Percentiles rank a stretch among this genome's conserved stretches.
Evolutionary conservation across 2,888 invertebrate species (phyloP).

Genomic region (Pogonocherus hispidulus): DNA sequence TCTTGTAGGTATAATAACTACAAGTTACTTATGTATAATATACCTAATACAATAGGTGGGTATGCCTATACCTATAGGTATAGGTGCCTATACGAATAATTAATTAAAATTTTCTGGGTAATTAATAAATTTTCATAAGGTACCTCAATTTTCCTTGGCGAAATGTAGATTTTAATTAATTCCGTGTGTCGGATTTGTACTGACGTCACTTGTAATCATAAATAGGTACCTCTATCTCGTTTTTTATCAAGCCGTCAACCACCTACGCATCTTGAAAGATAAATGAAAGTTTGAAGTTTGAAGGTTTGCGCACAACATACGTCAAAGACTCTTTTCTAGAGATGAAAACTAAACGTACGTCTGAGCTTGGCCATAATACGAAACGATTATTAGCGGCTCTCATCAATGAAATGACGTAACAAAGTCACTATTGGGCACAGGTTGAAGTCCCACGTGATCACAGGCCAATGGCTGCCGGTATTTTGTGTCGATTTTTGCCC

Average conservation of each 20-base stretch:
- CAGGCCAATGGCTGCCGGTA: slow-evolving; percentile 60
- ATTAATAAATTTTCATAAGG: neutral
- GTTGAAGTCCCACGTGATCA: slow-evolving; percentile 66
- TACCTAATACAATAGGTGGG: too few species aligned
- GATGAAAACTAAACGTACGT: slow-evolving; percentile 17
- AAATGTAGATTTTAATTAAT: neutral
- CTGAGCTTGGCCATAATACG: slow-evolving; percentile 14
- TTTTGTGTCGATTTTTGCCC: slow-evolving; percentile 55
- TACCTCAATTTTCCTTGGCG: neutral
- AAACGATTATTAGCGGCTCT: slow-evolving; percentile 24
- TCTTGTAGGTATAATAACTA: too few species aligned
- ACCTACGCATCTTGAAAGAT: slow-evolving; percentile 39
- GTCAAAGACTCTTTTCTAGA: slow-evolving; percentile 8
- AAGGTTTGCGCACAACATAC: slow-evolving; percentile 16
- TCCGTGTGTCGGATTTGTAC: slow-evolving; percentile 47
- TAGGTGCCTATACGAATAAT: too few species aligned
- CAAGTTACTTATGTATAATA: too few species aligned
- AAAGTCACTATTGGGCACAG: slow-evolving; percentile 61
- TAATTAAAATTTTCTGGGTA: too few species aligned
- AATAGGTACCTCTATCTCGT: slow-evolving; percentile 47
- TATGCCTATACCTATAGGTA: too few species aligned
- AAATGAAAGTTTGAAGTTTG: slow-evolving; percentile 22
- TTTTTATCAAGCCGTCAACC: slow-evolving; percentile 52
- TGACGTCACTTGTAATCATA: slow-evolving; percentile 58
- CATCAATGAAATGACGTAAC: slow-evolving; percentile 73